Evolutionary conservation across 2,888 invertebrate species (phyloP).

Genomic region (Eudemis profundana): DNA sequence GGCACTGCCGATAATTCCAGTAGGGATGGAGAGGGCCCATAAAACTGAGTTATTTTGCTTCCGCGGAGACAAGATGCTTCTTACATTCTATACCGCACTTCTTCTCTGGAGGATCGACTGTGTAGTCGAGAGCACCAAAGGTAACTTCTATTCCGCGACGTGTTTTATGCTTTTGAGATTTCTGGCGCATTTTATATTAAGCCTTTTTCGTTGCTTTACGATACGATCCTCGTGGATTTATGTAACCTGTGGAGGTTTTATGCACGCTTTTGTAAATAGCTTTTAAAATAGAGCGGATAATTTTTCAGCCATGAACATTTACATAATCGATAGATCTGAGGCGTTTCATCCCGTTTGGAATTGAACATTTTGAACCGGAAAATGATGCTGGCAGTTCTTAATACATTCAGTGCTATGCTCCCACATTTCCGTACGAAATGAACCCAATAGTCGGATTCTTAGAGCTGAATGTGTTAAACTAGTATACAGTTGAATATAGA

Average conservation of each 20-base stretch:
- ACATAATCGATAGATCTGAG: no score
- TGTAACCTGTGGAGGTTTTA: background rate
- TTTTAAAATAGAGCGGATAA: constrained; percentile 6
- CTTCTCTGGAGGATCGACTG: constrained; percentile 79
- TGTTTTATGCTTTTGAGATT: constrained; percentile 37
- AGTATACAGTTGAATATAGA: no score
- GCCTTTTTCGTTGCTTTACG: constrained; percentile 36
- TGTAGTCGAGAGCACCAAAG: constrained; percentile 79
- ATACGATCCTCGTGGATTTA: constrained; percentile 32
- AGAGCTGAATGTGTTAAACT: no score
- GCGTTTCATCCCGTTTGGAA: no score
- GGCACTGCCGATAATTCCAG: constrained; percentile 70
- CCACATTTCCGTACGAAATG: no score
- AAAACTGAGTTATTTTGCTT: constrained; percentile 66
- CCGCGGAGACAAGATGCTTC: constrained; percentile 73
- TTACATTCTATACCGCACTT: constrained; percentile 70
- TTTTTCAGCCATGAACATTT: no score
- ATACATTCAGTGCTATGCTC: no score
- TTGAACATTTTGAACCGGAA: no score
- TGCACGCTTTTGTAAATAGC: background rate
- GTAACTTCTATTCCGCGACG: constrained; percentile 56
- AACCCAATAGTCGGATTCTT: no score
- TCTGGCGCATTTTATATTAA: constrained; percentile 26
- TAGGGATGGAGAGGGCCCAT: constrained; percentile 73
- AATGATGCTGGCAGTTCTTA: no score